phyloP scores from a whole-genome alignment of 1,140 invertebrate species.

The Trissolcus basalis region DNA sequence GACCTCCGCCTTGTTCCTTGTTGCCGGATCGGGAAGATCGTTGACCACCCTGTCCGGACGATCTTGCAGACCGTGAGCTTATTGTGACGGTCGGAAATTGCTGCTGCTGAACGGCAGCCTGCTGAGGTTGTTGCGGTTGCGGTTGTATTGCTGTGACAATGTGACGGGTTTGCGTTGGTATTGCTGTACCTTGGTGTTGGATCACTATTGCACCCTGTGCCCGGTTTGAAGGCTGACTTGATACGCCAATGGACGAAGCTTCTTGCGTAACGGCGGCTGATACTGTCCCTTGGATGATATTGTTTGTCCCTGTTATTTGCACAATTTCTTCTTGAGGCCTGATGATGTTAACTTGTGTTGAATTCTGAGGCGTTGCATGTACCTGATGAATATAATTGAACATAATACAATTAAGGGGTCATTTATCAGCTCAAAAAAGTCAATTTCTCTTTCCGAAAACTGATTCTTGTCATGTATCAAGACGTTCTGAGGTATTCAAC shows the following conservation, averaged over 20 bases:
- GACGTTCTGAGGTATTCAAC: no score
- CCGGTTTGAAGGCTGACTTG: conserved; percentile 62
- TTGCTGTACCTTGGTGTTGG: conserved; percentile 62
- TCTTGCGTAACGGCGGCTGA: no score
- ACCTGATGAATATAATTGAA: conserved; percentile 26
- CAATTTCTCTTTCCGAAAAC: no score
- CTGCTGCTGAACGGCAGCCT: conserved; percentile 54
- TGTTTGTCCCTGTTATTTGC: conserved; percentile 62
- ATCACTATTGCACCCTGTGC: conserved; percentile 69
- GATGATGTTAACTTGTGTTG: conserved; percentile 64
- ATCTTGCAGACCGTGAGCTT: conserved; percentile 76
- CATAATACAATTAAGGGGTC: not conserved
- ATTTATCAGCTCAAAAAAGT: no score
- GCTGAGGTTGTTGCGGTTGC: conserved; percentile 49
- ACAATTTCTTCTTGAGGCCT: conserved; percentile 66
- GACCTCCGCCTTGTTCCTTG: conserved; percentile 71
- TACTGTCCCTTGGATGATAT: conserved; percentile 44
- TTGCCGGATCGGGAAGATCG: conserved; percentile 71
- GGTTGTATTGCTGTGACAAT: conserved; percentile 67
- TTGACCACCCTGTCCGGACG: conserved; percentile 73
- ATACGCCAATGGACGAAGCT: conserved; percentile 48
- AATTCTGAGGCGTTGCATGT: conserved; percentile 57
- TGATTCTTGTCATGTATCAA: no score
- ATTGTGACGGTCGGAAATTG: conserved; percentile 71
- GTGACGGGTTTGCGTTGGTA: conserved; percentile 61